Base-by-base conservation (phyloP, 2,113 vertebrate genomes). In the Eretmochelys imbricata region DNA sequence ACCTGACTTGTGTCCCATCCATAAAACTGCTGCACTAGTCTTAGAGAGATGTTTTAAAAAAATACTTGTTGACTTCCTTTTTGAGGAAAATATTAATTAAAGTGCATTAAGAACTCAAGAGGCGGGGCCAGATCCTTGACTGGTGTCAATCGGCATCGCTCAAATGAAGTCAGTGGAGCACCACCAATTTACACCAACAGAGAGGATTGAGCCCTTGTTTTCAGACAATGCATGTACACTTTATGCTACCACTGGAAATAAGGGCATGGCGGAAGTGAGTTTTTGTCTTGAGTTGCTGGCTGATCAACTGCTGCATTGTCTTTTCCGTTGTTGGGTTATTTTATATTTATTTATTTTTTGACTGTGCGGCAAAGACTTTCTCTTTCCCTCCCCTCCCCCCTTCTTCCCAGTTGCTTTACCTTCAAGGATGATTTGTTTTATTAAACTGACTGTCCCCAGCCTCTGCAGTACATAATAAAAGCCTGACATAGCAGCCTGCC, bases 361-460 rank as follows among this genome's bases (percentile, higher is more conserved):
- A 91, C 91, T 96, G 96, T 95, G 91, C 94, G 94, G 97, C 96
- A 98, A 97, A 98, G 98, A 98, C 94, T 97, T 97, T 95, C 96
- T 95, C 93, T 96, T 93, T 90, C 93, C 96, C 94, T 89, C 97
- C 97, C 91, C 98, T 98, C 98, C 98, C 99, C 98, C 99, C 98
- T 97, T 98, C 98, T 99, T 99, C 98, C 98, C 98, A 99, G 99
- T 98, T 98, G 99, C 98, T 98, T 98, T 99, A 99, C 99, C 99
- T 99, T 99, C 99, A 99, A 99, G 99, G 99, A 99, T 99, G 99
- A 99, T 99, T 99, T 99, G 99, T 99, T 99, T 99, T 99, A 99
- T 99, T 99, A 99, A 99, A 99, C 99, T 98, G 99, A 99, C 99
- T 99, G 99, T 99, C 99, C 99, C 99, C 98, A 99, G 99, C 99